phyloP scores from a whole-genome alignment of 2,113 vertebrate genomes.

The Phocoena sinus region DNA sequence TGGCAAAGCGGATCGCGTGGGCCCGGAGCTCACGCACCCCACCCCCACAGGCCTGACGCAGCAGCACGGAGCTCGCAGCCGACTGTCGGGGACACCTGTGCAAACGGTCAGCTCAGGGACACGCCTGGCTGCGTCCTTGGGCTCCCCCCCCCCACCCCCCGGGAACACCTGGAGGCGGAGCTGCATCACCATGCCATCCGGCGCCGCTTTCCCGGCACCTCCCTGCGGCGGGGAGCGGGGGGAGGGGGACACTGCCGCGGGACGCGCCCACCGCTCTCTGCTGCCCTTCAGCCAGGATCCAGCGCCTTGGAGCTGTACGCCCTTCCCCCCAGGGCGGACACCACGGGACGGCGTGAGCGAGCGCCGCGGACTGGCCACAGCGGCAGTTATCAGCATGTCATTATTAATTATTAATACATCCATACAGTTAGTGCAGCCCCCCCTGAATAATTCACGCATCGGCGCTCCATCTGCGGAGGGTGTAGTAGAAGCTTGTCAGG shows the following conservation, averaged over 20 bases:
- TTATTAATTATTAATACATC: slow-evolving; percentile 44
- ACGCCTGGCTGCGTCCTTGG: fast-evolving
- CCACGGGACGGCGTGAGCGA: fast-evolving
- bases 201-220: too few species aligned
- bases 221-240: fast-evolving
- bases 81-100: too few species aligned
- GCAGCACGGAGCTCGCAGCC: fast-evolving
- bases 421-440: not conserved
- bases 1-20: fast-evolving
- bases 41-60: fast-evolving
- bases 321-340: not conserved
- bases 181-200: fast-evolving
- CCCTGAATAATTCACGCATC: not conserved
- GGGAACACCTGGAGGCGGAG: too few species aligned
- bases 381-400: not conserved
- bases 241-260: fast-evolving
- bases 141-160: not conserved
- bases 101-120: not conserved
- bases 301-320: fast-evolving
- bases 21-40: fast-evolving
- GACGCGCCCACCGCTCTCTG: fast-evolving
- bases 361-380: not conserved
- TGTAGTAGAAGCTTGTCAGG: not conserved
- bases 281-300: not conserved
- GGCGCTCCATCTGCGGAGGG: not conserved